phyloP scores from a whole-genome alignment of 1,140 invertebrate genomes.

The Polyergus mexicanus region DNA sequence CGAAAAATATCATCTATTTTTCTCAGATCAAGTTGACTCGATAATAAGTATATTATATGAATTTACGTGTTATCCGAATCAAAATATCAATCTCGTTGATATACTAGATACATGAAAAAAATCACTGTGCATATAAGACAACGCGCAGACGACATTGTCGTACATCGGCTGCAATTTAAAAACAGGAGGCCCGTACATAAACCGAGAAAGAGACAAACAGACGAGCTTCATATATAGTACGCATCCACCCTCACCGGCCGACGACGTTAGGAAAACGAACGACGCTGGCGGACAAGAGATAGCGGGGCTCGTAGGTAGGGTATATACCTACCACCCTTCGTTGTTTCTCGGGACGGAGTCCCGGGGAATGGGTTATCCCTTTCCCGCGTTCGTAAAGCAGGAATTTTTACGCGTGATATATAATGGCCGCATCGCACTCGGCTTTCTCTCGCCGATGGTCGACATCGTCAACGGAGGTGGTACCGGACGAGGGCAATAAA shows the following conservation, averaged over 20 bases:
- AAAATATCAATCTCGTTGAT: neutral
- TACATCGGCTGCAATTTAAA: conserved; percentile 45
- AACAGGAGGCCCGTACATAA: conserved; percentile 23
- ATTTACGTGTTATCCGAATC: neutral
- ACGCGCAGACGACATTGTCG: conserved; percentile 13
- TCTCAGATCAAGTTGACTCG: neutral
- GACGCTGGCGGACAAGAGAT: conserved; percentile 64
- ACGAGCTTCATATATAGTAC: conserved; percentile 28
- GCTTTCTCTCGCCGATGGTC: neutral
- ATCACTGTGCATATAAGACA: neutral
- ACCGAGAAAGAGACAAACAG: conserved; percentile 53
- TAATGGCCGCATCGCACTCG: conserved; percentile 25
- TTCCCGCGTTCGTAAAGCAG: conserved; percentile 15
- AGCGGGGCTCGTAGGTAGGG: conserved; percentile 49
- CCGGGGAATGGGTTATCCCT: conserved; percentile 36
- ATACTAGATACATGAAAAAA: neutral
- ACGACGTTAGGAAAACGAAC: conserved; percentile 67
- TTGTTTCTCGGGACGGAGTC: conserved; percentile 35
- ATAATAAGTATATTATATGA: neutral
- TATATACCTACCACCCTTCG: conserved; percentile 51
- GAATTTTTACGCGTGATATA: conserved; percentile 52
- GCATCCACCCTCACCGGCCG: conserved; percentile 35
- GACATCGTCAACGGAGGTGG: neutral
- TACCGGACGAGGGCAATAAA: conserved; percentile 42
- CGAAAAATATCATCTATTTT: neutral